A percentile compares a stretch with the other conserved stretches of the same genome.
These are phyloP conservation scores for Corapipo altera DNA, from an alignment of 2,113 vertebrate species.

Conservation along the genomic window DNA sequence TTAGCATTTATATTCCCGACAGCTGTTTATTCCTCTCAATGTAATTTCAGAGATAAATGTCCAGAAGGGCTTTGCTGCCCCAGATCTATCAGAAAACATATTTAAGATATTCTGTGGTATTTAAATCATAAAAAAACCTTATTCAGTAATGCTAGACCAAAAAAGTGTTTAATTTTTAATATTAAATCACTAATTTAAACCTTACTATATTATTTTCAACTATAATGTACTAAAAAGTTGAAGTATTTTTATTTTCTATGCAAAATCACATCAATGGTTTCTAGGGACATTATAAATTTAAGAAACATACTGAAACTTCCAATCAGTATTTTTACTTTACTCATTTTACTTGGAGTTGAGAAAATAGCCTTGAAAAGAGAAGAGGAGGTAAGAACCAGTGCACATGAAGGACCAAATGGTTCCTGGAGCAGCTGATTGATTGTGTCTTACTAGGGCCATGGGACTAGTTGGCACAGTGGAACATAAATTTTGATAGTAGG, in stretches of 20 bases:
- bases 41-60: constrained; percentile 79
- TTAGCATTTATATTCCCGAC: constrained; percentile 74
- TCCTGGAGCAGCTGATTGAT: neutral
- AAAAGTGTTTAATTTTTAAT: constrained; percentile 5
- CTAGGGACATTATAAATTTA: neutral
- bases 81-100: constrained; percentile 82
- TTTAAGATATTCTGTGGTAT: constrained; percentile 72
- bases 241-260: neutral
- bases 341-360: neutral
- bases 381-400: neutral
- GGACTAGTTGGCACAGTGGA: neutral
- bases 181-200: constrained; percentile 25
- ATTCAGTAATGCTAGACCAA: constrained; percentile 29
- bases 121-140: constrained; percentile 53
- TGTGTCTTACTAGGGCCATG: neutral
- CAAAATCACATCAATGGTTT: neutral
- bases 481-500: neutral
- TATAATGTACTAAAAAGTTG: neutral
- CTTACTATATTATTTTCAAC: neutral
- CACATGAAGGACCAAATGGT: neutral
- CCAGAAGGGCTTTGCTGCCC: constrained; percentile 80
- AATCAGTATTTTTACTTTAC: neutral
- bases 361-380: neutral
- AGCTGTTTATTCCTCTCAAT: constrained; percentile 78
- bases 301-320: neutral